These are phyloP conservation scores for Adoxophyes honmai DNA, from an alignment of 1,140 invertebrate genomes.

Conservation along the genomic window DNA sequence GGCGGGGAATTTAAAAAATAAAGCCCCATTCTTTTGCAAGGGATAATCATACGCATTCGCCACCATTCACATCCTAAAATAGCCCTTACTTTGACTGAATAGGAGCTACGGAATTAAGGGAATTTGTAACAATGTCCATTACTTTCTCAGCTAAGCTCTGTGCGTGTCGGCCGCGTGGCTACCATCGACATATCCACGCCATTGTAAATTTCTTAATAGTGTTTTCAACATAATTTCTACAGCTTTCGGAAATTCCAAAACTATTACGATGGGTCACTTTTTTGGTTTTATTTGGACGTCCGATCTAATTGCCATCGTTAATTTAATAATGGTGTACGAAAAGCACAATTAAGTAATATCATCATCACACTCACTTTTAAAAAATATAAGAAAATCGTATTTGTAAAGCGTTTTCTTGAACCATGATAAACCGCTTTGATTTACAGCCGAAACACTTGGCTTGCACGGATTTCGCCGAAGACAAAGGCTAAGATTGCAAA, in stretches of 20 bases:
- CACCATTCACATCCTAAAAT: neutral
- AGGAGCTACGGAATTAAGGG: neutral
- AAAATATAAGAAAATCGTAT: too few species aligned
- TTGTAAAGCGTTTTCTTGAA: too few species aligned
- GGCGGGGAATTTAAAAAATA: constrained; percentile 53
- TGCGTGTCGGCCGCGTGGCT: constrained; percentile 35
- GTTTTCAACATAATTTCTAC: constrained; percentile 12
- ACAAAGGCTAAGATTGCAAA: neutral
- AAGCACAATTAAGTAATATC: too few species aligned
- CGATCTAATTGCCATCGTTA: too few species aligned
- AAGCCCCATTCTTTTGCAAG: constrained; percentile 35
- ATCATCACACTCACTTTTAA: too few species aligned
- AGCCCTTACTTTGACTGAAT: neutral
- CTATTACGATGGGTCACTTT: too few species aligned
- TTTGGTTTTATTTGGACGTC: too few species aligned
- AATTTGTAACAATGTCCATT: constrained; percentile 21
- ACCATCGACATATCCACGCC: constrained; percentile 27
- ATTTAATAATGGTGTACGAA: too few species aligned
- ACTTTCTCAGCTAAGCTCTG: constrained; percentile 31
- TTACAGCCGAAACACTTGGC: too few species aligned
- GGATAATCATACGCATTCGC: constrained; percentile 23
- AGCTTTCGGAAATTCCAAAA: constrained; percentile 18
- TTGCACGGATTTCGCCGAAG: too few species aligned
- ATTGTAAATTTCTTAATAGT: constrained; percentile 21
- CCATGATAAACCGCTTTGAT: too few species aligned